phyloP scores from a whole-genome alignment of 2,888 invertebrate genomes.

The Coelogynopora nodosa region DNA sequence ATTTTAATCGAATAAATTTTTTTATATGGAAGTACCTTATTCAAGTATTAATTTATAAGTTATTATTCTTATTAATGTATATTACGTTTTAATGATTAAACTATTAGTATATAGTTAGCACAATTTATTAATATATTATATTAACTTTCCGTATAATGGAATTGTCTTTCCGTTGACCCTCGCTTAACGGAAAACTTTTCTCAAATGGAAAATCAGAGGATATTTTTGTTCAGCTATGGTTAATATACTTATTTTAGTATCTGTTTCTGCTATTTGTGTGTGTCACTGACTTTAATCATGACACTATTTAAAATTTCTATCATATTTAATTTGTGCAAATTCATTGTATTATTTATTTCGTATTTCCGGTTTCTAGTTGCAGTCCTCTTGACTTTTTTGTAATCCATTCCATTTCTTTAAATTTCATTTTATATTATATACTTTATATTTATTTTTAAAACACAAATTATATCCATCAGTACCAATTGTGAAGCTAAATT shows the following conservation, averaged over 20 bases:
- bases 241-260: background rate
- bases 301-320: background rate
- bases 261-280: background rate
- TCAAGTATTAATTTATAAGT: too few relatives aligned
- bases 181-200: background rate
- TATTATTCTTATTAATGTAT: too few relatives aligned
- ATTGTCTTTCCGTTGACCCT: background rate
- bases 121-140: background rate
- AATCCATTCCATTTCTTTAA: background rate
- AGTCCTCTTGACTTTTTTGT: background rate
- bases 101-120: background rate
- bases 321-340: conserved; percentile 7
- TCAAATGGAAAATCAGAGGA: conserved; percentile 3
- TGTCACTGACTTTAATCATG: background rate
- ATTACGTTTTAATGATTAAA: background rate
- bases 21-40: background rate
- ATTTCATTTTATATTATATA: conserved; percentile 18
- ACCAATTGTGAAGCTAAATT: conserved; percentile 7
- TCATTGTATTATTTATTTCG: background rate
- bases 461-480: background rate
- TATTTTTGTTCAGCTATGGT: background rate
- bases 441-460: background rate
- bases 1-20: background rate
- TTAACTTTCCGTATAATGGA: background rate
- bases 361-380: background rate